Evolutionary conservation across 2,888 invertebrate genomes (phyloP).

Genomic region (Ennomos quercinarius): DNA sequence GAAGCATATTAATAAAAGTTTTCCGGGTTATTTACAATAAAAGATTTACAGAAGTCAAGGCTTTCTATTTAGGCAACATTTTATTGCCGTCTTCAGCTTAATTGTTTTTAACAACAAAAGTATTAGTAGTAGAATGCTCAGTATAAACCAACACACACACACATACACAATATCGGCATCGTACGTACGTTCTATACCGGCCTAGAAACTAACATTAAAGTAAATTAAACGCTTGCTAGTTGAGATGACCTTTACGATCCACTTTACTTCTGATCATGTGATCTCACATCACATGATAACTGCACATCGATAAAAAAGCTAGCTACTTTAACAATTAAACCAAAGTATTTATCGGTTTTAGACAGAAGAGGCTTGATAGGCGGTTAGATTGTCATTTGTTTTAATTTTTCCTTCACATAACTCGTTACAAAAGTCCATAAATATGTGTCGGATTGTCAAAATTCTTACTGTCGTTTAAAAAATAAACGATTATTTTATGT

Average conservation of each 20-base stretch:
- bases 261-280: conserved; percentile 10
- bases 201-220: conserved; percentile 12
- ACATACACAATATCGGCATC: too few species aligned
- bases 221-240: conserved; percentile 13
- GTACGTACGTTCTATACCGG: neutral
- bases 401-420: too few species aligned
- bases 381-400: too few species aligned
- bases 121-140: neutral
- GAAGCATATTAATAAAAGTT: neutral
- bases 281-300: conserved; percentile 15
- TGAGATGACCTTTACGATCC: conserved; percentile 13
- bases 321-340: too few species aligned
- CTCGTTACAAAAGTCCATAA: too few species aligned
- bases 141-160: neutral
- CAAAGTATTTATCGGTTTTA: too few species aligned
- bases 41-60: conserved; percentile 1
- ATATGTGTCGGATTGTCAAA: neutral
- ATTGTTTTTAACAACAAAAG: neutral
- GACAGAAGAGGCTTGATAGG: too few species aligned
- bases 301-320: neutral
- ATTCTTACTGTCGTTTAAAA: neutral
- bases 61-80: neutral
- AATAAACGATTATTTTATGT: neutral
- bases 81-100: too few species aligned
- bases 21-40: neutral